These are phyloP conservation scores for Jordanella pulchra DNA, from an alignment of 2,797 vertebrate genomes.

Conservation along the genomic window DNA sequence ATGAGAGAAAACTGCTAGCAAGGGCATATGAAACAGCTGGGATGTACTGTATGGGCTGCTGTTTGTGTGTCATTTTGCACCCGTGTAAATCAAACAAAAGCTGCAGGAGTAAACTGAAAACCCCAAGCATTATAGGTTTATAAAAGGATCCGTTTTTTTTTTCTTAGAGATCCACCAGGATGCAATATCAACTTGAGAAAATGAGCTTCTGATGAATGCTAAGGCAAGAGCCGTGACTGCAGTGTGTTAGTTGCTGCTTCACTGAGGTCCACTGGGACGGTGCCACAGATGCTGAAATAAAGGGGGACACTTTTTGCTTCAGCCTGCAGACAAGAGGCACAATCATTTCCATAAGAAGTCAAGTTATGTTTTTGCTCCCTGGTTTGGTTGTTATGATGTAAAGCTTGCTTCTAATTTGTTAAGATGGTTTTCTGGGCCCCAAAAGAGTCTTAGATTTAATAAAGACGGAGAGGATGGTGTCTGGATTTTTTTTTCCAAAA, in stretches of 20 bases:
- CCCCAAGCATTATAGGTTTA: neutral
- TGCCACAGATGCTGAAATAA: conserved; percentile 50
- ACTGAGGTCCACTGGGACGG: conserved; percentile 19
- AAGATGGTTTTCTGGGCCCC: neutral
- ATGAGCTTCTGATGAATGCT: conserved; percentile 29
- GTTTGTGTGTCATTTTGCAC: neutral
- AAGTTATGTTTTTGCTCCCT: neutral
- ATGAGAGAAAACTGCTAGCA: neutral
- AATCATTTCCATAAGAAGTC: conserved; percentile 5
- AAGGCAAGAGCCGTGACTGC: conserved; percentile 2
- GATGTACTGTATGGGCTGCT: neutral
- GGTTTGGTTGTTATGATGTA: neutral
- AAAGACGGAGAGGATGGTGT: neutral
- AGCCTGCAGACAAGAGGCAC: conserved; percentile 10
- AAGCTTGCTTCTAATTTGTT: neutral
- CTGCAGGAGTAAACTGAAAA: neutral
- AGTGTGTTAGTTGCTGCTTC: conserved; percentile 13
- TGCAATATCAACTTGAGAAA: conserved; percentile 3
- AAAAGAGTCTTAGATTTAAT: neutral
- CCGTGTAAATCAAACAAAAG: neutral
- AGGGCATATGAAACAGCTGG: neutral
- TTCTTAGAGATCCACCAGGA: conserved; percentile 11
- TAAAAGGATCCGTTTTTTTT: neutral
- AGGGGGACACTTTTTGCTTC: conserved; percentile 46
- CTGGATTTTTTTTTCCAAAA: neutral